phyloP scores from a whole-genome alignment of 2,888 invertebrate genomes.

The Mimumesa dahlbomi region DNA sequence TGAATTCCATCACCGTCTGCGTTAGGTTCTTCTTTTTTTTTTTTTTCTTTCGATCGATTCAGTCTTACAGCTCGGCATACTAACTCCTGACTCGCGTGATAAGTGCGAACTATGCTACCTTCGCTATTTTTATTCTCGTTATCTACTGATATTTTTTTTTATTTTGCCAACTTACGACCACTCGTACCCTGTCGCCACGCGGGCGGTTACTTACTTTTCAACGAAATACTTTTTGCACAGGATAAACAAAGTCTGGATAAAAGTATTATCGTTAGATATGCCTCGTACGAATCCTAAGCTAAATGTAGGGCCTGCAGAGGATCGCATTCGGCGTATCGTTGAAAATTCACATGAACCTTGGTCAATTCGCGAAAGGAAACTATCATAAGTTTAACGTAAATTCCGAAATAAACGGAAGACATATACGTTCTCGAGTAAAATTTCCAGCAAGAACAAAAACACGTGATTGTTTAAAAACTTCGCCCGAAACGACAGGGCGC shows the following conservation, averaged over 20 bases:
- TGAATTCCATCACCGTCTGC: too few relatives aligned
- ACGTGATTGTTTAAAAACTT: too few relatives aligned
- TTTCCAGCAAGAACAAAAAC: too few relatives aligned
- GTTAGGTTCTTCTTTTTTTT: too few relatives aligned
- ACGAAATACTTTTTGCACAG: too few relatives aligned
- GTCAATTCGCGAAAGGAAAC: too few relatives aligned
- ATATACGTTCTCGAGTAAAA: not conserved
- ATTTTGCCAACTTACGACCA: slow-evolving; percentile 32
- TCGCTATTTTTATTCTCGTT: slow-evolving; percentile 49
- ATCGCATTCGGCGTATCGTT: slow-evolving; percentile 73
- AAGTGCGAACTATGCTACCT: slow-evolving; percentile 51
- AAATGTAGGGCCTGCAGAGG: slow-evolving; percentile 76
- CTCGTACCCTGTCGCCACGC: slow-evolving; percentile 23
- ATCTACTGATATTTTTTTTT: slow-evolving; percentile 41
- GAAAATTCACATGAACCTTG: too few relatives aligned
- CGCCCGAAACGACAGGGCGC: slow-evolving; percentile 4
- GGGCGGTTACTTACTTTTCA: not conserved
- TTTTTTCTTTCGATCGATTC: slow-evolving; percentile 15
- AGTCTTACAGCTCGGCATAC: slow-evolving; percentile 22
- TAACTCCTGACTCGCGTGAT: slow-evolving; percentile 53
- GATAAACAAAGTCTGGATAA: not conserved
- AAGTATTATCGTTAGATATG: slow-evolving; percentile 62
- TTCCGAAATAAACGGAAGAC: not conserved
- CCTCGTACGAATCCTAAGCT: slow-evolving; percentile 71
- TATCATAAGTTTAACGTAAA: too few relatives aligned